Percentiles rank a stretch among this genome's conserved stretches.
phyloP scores from a whole-genome alignment of 2,888 invertebrate species.

The Lordiphosa fenestrarum region DNA sequence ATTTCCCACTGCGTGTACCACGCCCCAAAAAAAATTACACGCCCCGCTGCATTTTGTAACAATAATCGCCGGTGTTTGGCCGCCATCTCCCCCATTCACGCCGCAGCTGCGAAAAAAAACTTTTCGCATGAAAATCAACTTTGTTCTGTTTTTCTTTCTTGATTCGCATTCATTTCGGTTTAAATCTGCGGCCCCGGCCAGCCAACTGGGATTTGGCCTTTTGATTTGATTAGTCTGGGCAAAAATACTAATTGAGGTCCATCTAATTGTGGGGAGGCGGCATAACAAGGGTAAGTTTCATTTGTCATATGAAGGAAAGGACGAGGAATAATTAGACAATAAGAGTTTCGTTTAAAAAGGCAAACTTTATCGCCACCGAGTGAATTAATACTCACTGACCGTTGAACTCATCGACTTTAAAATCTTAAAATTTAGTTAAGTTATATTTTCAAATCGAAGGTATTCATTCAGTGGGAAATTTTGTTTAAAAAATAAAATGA shows the following conservation, averaged over 20 bases:
- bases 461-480: too few relatives aligned
- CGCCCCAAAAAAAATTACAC: constrained; percentile 63
- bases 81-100: constrained; percentile 45
- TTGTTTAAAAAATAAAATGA: too few relatives aligned
- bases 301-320: not conserved
- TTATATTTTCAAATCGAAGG: too few relatives aligned
- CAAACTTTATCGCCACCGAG: too few relatives aligned
- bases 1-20: constrained; percentile 41
- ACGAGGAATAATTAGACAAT: not conserved
- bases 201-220: constrained; percentile 31
- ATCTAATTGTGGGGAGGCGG: constrained; percentile 54
- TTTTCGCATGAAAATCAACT: constrained; percentile 71
- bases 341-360: too few relatives aligned
- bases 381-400: too few relatives aligned
- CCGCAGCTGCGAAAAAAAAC: constrained; percentile 49
- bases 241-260: constrained; percentile 64
- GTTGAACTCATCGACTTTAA: too few relatives aligned
- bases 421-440: too few relatives aligned
- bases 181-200: constrained; percentile 47
- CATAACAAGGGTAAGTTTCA: constrained; percentile 5
- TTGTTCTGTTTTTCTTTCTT: constrained; percentile 47
- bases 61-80: constrained; percentile 73
- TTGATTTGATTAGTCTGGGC: constrained; percentile 62
- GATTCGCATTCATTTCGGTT: constrained; percentile 56
- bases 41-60: constrained; percentile 67